phyloP scores from a whole-genome alignment of 2,888 invertebrate species.

The Dusona sp. region DNA sequence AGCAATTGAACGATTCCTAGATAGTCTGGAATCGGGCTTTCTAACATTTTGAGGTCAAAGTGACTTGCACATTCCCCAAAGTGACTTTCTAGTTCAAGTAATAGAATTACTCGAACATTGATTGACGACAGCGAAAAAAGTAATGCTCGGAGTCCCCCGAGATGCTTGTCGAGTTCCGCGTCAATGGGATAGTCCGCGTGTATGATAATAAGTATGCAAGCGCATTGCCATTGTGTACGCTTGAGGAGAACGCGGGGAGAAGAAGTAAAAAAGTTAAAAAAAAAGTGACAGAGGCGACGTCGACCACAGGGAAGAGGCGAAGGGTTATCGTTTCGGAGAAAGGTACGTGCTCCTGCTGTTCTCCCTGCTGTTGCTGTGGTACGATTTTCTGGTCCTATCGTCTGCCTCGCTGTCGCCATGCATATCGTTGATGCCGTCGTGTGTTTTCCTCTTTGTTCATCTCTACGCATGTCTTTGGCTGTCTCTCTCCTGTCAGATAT shows the following conservation, averaged over 20 bases:
- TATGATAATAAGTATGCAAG: conserved; percentile 76
- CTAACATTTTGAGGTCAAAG: not conserved
- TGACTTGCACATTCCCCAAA: not conserved
- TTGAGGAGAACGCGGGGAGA: conserved; percentile 19
- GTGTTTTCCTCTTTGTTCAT: conserved; percentile 22
- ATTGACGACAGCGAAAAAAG: conserved; percentile 9
- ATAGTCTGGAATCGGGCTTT: not conserved
- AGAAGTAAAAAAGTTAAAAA: conserved; percentile 16
- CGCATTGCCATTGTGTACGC: conserved; percentile 63
- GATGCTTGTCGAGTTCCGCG: conserved; percentile 71
- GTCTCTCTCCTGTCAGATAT: not conserved
- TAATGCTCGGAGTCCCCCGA: conserved; percentile 15
- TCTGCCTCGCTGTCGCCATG: conserved; percentile 47
- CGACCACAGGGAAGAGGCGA: conserved; percentile 72
- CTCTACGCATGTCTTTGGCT: not conserved
- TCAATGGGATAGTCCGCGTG: conserved; percentile 71
- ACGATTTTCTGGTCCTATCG: conserved; percentile 52
- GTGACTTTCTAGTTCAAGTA: not conserved
- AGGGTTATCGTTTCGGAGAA: conserved; percentile 80
- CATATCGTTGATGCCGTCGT: conserved; percentile 51
- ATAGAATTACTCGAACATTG: conserved; percentile 1
- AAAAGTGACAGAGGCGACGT: conserved; percentile 56
- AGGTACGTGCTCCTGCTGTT: conserved; percentile 68
- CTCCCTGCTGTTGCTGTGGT: conserved; percentile 24
- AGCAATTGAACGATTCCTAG: not conserved